A percentile compares a stretch with the other conserved stretches of the same genome.
Evolutionary conservation across 2,797 vertebrate species (phyloP).

Genomic region (Peromyscus eremicus): DNA sequence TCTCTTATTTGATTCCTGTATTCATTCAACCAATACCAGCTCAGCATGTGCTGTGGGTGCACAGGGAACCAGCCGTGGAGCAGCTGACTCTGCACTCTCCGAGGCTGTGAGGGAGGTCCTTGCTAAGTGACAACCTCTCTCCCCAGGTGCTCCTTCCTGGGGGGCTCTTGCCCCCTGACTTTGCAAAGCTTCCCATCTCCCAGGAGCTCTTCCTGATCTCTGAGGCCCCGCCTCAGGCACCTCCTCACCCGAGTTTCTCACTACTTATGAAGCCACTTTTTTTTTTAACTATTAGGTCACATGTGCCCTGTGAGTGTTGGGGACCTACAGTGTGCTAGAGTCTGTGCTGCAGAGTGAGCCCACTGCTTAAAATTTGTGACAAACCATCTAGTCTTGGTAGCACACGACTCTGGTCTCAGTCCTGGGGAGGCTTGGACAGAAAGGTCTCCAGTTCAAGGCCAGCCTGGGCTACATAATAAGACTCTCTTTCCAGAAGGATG

Average conservation of each 20-base stretch:
- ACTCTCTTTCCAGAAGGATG: neutral
- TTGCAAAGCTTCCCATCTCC: neutral
- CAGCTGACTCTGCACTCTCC: neutral
- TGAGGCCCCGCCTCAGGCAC: neutral
- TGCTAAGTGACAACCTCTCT: neutral
- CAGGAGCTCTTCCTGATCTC: neutral
- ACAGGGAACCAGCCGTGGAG: neutral
- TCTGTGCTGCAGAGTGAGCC: neutral
- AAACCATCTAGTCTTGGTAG: neutral
- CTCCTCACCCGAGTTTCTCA: neutral
- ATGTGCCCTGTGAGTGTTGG: neutral
- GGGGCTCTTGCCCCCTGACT: neutral
- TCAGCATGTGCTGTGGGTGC: neutral
- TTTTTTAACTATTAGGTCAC: neutral
- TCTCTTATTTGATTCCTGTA: neutral
- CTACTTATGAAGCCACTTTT: neutral
- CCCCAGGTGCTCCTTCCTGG: neutral
- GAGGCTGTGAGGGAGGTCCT: neutral
- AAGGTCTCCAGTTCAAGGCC: neutral
- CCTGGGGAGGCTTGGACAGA: neutral
- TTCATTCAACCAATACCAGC: neutral
- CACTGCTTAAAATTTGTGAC: neutral
- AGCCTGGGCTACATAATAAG: neutral
- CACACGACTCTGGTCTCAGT: neutral
- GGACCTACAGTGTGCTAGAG: fast-evolving